Evolutionary conservation across 2,797 vertebrate genomes (phyloP).

Genomic region (Furcifer pardalis): DNA sequence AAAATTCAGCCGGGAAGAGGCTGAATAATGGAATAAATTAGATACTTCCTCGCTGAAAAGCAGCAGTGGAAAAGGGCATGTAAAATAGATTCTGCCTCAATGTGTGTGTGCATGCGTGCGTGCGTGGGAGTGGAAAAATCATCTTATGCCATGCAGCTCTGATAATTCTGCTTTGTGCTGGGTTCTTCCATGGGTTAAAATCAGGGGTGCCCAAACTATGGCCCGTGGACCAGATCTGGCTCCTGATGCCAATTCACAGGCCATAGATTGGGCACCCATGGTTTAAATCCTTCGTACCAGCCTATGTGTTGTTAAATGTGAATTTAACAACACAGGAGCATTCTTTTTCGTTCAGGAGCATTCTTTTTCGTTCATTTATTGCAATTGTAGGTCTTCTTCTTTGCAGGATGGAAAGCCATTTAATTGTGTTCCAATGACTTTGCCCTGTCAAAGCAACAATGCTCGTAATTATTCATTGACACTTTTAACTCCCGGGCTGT

Average conservation of each 20-base stretch:
- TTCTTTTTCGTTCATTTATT: too few species aligned
- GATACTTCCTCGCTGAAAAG: too few species aligned
- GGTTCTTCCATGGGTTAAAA: too few species aligned
- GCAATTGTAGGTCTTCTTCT: slow-evolving; percentile 44
- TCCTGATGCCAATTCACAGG: too few species aligned
- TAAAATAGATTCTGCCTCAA: not conserved
- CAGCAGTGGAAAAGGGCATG: too few species aligned
- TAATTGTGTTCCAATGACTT: slow-evolving; percentile 69
- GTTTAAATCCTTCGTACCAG: not conserved
- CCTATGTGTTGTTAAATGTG: not conserved
- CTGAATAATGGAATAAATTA: too few species aligned
- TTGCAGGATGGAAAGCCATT: slow-evolving; percentile 47
- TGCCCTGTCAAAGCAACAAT: slow-evolving; percentile 50
- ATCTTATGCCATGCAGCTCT: slow-evolving; percentile 16
- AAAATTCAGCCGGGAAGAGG: too few species aligned
- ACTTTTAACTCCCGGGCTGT: slow-evolving; percentile 36
- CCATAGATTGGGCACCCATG: too few species aligned
- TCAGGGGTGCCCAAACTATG: too few species aligned
- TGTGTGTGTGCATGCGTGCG: not conserved
- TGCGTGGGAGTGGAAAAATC: not conserved
- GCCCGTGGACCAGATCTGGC: too few species aligned
- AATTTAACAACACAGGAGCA: too few species aligned
- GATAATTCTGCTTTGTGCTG: slow-evolving; percentile 5
- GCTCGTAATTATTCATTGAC: slow-evolving; percentile 63
- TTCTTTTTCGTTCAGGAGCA: too few species aligned